Evolutionary conservation across 1,140 invertebrate species (phyloP).

Genomic region (Paraescarpia echinospica): DNA sequence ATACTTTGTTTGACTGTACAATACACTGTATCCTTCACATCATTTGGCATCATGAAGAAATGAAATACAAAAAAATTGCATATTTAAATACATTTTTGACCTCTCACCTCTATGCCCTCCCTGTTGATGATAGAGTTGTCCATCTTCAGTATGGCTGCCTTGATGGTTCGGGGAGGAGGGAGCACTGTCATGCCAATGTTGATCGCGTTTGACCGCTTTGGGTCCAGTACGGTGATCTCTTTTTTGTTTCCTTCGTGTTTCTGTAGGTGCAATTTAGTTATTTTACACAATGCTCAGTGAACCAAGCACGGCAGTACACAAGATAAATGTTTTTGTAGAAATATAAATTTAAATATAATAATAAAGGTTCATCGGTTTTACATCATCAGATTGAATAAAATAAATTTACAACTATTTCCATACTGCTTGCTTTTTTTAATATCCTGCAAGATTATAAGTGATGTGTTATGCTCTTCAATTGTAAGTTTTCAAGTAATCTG

Average conservation of each 20-base stretch:
- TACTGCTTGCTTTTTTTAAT: neutral
- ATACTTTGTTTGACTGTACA: too few species aligned
- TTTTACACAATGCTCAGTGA: neutral
- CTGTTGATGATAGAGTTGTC: constrained; percentile 97
- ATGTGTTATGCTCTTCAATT: neutral
- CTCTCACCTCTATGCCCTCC: constrained; percentile 88
- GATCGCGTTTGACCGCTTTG: constrained; percentile 97
- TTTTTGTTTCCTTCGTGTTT: constrained; percentile 93
- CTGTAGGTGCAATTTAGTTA: constrained; percentile 59
- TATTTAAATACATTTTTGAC: neutral
- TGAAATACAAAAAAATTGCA: too few species aligned
- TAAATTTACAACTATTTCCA: neutral
- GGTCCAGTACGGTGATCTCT: constrained; percentile 93
- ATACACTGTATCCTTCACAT: too few species aligned
- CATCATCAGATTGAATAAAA: neutral
- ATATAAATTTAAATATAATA: neutral
- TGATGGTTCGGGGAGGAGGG: constrained; percentile 91
- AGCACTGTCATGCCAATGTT: constrained; percentile 99
- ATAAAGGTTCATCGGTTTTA: neutral
- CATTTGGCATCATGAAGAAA: too few species aligned
- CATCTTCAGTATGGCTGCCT: constrained; percentile 98
- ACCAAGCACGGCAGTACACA: neutral
- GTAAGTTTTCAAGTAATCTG: neutral
- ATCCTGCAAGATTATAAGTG: neutral
- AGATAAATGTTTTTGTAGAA: neutral